Conservation (phyloP, 2,888 invertebrate species). For the Amiota mariae region DNA sequence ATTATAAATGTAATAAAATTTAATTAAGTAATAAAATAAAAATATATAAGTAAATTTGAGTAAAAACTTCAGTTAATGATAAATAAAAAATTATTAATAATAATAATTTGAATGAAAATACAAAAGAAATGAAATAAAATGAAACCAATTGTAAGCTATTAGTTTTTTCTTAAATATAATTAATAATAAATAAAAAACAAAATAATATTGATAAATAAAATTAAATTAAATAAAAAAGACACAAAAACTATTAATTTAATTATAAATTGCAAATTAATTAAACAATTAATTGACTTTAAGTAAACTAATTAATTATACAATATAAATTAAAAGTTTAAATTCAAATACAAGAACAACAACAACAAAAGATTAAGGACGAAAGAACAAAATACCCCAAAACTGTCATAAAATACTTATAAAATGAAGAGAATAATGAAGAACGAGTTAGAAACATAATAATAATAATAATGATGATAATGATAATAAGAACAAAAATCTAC, state of each 20-base stretch:
- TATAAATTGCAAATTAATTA: conserved; percentile 57
- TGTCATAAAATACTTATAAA: conserved; percentile 45
- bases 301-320: conserved; percentile 52
- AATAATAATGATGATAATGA: conserved; percentile 57
- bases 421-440: no score
- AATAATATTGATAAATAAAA: conserved; percentile 33
- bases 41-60: conserved; percentile 45
- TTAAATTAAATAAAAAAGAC: conserved; percentile 43
- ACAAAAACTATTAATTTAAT: conserved; percentile 64
- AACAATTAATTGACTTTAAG: conserved; percentile 54
- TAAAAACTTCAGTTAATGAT: conserved; percentile 30
- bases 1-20: conserved; percentile 32
- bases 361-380: conserved; percentile 40
- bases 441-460: conserved; percentile 36
- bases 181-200: conserved; percentile 53
- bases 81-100: conserved; percentile 40
- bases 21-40: conserved; percentile 50
- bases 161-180: conserved; percentile 48
- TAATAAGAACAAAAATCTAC: conserved; percentile 60
- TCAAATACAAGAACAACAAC: conserved; percentile 42
- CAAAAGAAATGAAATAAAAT: conserved; percentile 32
- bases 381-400: conserved; percentile 13
- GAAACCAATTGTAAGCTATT: conserved; percentile 52
- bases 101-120: conserved; percentile 50
- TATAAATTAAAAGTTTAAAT: conserved; percentile 44